Conservation (phyloP, 2,113 vertebrate genomes). For the Clarias magur region DNA sequence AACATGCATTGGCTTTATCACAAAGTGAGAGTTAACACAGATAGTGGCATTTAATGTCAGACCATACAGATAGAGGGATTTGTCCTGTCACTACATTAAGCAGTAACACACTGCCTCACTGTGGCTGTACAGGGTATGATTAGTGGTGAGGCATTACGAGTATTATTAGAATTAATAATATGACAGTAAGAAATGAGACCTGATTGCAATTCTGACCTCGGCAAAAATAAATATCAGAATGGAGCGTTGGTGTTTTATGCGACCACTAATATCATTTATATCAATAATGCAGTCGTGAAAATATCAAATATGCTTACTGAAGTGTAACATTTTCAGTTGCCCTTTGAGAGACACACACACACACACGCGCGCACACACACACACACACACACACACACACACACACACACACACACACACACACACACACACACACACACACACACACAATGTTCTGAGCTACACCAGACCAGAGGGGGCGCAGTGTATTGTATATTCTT, state of each 20-base stretch:
- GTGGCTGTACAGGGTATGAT: slow-evolving; percentile 5
- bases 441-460: not conserved
- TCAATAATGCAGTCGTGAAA: not conserved
- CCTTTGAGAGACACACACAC: not conserved
- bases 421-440: not conserved
- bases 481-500: not conserved
- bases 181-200: not conserved
- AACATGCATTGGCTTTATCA: not conserved
- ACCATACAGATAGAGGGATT: not conserved
- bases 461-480: not conserved
- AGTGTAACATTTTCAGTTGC: not conserved
- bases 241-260: not conserved
- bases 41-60: not conserved
- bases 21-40: not conserved
- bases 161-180: not conserved
- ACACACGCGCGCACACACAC: not conserved
- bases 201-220: not conserved
- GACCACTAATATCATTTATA: not conserved
- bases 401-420: not conserved
- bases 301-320: not conserved
- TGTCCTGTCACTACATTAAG: not conserved
- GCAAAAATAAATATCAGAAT: not conserved
- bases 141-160: not conserved
- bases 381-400: too few relatives aligned
- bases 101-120: slow-evolving; percentile 31